Conservation (phyloP, 1,140 invertebrate genomes). For the Aphelenchoides besseyi region DNA sequence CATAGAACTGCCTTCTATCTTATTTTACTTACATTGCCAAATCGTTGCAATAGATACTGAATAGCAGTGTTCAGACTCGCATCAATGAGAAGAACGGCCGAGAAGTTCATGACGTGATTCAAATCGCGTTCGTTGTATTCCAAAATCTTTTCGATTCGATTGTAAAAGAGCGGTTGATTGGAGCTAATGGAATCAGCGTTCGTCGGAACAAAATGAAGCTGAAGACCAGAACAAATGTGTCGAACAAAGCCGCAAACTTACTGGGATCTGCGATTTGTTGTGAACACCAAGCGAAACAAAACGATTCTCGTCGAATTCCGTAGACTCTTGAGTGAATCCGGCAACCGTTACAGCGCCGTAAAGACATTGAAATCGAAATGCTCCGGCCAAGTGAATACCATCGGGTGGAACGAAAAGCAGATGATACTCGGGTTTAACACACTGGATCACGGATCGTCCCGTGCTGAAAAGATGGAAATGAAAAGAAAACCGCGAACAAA, state of each 20-base stretch:
- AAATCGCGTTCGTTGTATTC: not conserved
- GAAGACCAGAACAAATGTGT: not conserved
- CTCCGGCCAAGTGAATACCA: not conserved
- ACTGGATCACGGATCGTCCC: not conserved
- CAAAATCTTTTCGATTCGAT: not conserved
- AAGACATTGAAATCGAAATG: conserved; percentile 15
- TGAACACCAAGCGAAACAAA: conserved; percentile 5
- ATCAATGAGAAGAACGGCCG: not conserved
- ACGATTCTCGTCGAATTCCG: not conserved
- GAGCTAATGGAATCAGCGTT: not conserved
- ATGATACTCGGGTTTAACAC: not conserved
- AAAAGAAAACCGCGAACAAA: not conserved
- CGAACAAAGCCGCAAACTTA: conserved; percentile 7
- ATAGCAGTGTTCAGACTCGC: not conserved
- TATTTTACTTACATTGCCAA: not conserved
- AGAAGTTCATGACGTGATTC: not conserved
- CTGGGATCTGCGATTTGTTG: conserved; percentile 9
- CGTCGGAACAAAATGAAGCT: not conserved
- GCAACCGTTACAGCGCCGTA: conserved; percentile 13
- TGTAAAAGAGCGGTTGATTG: not conserved
- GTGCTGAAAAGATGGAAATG: not conserved
- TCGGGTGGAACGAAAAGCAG: not conserved
- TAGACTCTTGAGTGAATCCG: not conserved
- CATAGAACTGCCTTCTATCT: not conserved
- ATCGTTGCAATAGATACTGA: not conserved